Evolutionary conservation across 2,888 invertebrate species (phyloP).

Genomic region (Caenorhabditis sp.): DNA sequence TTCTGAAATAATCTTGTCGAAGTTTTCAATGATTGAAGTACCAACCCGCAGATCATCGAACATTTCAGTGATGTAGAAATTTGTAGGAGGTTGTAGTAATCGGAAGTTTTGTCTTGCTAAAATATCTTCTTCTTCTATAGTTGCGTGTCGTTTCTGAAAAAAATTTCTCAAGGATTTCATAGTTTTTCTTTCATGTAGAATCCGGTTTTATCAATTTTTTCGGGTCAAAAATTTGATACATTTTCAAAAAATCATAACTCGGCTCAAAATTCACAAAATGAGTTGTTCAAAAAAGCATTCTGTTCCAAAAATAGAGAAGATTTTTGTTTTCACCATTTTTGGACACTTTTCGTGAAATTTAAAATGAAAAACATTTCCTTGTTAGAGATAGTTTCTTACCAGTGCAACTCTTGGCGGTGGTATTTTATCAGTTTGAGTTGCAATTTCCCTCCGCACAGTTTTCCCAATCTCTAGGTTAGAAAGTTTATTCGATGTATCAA

Average conservation of each 20-base stretch:
- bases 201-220: no score
- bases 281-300: no score
- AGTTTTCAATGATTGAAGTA: neutral
- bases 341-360: no score
- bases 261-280: no score
- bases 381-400: no score
- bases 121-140: slow-evolving; percentile 53
- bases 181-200: neutral
- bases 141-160: slow-evolving; percentile 22
- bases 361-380: no score
- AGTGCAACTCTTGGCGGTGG: slow-evolving; percentile 23
- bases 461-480: slow-evolving; percentile 23
- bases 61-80: slow-evolving; percentile 67
- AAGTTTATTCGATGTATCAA: slow-evolving; percentile 16
- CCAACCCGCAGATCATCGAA: slow-evolving; percentile 60
- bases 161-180: slow-evolving; percentile 5
- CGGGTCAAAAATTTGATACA: no score
- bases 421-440: slow-evolving; percentile 28
- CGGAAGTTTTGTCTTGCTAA: slow-evolving; percentile 53
- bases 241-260: no score
- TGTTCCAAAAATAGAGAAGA: no score
- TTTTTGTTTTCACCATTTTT: no score
- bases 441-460: slow-evolving; percentile 12
- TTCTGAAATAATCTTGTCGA: slow-evolving; percentile 18
- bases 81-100: slow-evolving; percentile 58